phyloP scores from a whole-genome alignment of 1,140 invertebrate species.

The Caenorhabditis inopinata region DNA sequence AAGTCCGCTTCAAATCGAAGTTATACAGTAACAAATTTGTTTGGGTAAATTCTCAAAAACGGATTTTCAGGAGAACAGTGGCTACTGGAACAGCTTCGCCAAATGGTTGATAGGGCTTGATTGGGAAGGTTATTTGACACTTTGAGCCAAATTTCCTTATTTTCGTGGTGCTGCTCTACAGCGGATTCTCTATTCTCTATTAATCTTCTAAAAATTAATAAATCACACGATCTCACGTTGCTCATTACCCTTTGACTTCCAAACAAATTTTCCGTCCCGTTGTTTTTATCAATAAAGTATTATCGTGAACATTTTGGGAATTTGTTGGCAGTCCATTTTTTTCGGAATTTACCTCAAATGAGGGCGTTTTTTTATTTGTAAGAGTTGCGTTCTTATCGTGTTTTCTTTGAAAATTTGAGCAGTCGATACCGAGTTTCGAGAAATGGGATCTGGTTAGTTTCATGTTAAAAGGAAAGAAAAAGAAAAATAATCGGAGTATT shows the following conservation, averaged over 20 bases:
- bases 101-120: slow-evolving; percentile 39
- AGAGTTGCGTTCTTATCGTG: no score
- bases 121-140: slow-evolving; percentile 28
- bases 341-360: no score
- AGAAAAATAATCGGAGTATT: no score
- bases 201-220: background rate
- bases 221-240: background rate
- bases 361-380: no score
- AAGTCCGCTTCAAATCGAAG: no score
- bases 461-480: no score
- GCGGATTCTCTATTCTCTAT: background rate
- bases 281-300: background rate
- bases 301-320: background rate
- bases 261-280: no score
- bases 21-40: no score
- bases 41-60: no score
- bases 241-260: background rate
- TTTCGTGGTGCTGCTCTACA: background rate
- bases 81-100: background rate
- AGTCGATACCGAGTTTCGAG: background rate
- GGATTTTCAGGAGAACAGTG: background rate
- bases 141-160: background rate
- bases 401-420: no score
- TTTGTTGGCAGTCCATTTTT: background rate
- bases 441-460: slow-evolving; percentile 2